These are phyloP conservation scores for Plecotus auritus DNA, from an alignment of 2,113 vertebrate species.

Conservation along the genomic window DNA sequence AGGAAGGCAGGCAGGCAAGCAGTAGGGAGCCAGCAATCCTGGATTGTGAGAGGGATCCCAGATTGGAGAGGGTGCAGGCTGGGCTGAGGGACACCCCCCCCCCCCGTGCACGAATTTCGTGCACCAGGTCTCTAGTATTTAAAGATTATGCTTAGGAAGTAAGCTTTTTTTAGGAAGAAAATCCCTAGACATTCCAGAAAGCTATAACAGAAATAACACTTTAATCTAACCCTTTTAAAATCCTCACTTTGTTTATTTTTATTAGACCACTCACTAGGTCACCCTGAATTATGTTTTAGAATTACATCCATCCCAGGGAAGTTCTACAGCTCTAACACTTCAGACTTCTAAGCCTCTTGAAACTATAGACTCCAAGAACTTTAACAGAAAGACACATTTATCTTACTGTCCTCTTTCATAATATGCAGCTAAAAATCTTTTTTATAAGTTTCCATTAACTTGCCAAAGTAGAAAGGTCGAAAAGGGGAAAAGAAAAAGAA, in stretches of 20 bases:
- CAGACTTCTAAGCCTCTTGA: background rate
- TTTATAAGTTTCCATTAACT: background rate
- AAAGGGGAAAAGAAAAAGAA: background rate
- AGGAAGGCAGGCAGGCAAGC: too few relatives aligned
- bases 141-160: background rate
- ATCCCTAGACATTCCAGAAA: background rate
- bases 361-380: background rate
- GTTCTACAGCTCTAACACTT: background rate
- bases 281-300: conserved; percentile 21
- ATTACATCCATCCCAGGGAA: background rate
- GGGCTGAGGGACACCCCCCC: too few relatives aligned
- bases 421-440: background rate
- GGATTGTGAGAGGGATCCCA: too few relatives aligned
- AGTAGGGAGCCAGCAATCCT: too few relatives aligned
- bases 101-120: too few relatives aligned
- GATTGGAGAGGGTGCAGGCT: too few relatives aligned
- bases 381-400: conserved; percentile 5
- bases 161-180: background rate
- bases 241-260: conserved; percentile 13
- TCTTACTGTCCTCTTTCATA: background rate
- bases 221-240: conserved; percentile 7
- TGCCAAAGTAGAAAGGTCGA: background rate
- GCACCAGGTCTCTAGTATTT: too few relatives aligned
- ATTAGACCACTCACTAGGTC: background rate
- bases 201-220: background rate